Percentiles rank a stretch among this genome's conserved stretches.
Evolutionary conservation across 23 tunicate species (phyloP).

Genomic region (Diplosoma virens): DNA sequence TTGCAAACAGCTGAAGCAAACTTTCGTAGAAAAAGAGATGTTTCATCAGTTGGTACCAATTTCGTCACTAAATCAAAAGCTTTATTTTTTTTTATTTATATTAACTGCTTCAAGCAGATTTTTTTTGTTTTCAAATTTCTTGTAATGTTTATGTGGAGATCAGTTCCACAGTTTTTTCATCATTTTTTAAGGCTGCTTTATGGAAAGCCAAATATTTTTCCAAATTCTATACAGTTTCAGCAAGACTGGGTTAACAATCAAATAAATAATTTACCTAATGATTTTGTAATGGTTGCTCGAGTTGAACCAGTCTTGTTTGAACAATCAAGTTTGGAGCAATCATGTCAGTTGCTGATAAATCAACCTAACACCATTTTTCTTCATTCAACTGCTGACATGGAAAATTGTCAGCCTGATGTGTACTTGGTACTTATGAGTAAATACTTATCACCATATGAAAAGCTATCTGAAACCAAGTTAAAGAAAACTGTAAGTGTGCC

Average conservation of each 20-base stretch:
- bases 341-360: background rate
- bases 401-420: constrained; percentile 12
- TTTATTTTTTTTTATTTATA: no score
- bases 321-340: background rate
- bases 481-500: background rate
- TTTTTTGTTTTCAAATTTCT: constrained; percentile 26
- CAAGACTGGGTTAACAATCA: background rate
- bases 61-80: no score
- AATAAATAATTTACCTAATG: constrained; percentile 37
- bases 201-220: background rate
- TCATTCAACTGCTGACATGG: constrained; percentile 1
- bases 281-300: constrained; percentile 48
- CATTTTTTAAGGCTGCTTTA: background rate
- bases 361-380: constrained; percentile 57
- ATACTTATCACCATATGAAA: constrained; percentile 46
- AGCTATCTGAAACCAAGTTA: background rate
- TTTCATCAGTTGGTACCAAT: no score
- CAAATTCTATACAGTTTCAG: no score
- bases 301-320: constrained; percentile 54
- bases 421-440: constrained; percentile 35
- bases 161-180: constrained; percentile 21
- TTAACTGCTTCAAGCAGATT: background rate
- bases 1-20: no score
- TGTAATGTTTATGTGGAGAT: constrained; percentile 21
- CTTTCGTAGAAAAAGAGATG: no score